phyloP scores from a whole-genome alignment of 2,888 invertebrate species.

The Acanthoscelides obtectus region DNA sequence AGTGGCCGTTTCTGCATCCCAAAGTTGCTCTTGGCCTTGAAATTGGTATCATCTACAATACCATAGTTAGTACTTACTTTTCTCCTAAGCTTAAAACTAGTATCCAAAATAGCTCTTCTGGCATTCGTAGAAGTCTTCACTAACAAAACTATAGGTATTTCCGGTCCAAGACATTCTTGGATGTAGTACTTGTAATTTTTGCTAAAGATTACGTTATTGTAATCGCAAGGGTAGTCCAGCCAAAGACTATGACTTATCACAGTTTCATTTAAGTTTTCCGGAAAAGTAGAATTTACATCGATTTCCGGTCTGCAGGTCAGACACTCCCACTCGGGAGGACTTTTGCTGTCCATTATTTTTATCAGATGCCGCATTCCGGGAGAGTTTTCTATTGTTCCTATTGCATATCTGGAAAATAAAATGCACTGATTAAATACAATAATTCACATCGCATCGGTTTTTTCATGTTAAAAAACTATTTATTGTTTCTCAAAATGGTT shows the following conservation, averaged over 20 bases:
- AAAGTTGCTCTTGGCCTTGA: too few relatives aligned
- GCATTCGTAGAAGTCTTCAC: conserved; percentile 57
- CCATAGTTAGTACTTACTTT: conserved; percentile 42
- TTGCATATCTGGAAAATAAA: conserved; percentile 68
- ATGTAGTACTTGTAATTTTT: conserved; percentile 51
- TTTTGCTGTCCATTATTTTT: conserved; percentile 54
- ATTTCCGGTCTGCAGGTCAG: conserved; percentile 55
- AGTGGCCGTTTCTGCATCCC: too few relatives aligned
- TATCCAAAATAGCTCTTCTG: conserved; percentile 62
- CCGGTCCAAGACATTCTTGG: conserved; percentile 78
- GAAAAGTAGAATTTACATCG: conserved; percentile 38
- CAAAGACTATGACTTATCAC: conserved; percentile 30
- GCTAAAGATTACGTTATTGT: conserved; percentile 65
- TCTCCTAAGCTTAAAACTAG: conserved; percentile 60
- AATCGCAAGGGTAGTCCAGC: conserved; percentile 46
- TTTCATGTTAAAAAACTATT: too few relatives aligned
- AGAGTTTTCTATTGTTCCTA: conserved; percentile 71
- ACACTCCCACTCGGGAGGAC: conserved; percentile 52
- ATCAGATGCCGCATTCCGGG: conserved; percentile 81
- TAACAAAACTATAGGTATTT: conserved; percentile 63
- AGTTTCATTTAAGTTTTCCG: conserved; percentile 15
- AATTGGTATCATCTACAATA: too few relatives aligned
- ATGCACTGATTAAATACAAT: too few relatives aligned
- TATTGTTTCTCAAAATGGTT: too few relatives aligned
- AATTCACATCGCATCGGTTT: too few relatives aligned